phyloP scores from a whole-genome alignment of 2,888 invertebrate genomes.

The Cantharis rustica region DNA sequence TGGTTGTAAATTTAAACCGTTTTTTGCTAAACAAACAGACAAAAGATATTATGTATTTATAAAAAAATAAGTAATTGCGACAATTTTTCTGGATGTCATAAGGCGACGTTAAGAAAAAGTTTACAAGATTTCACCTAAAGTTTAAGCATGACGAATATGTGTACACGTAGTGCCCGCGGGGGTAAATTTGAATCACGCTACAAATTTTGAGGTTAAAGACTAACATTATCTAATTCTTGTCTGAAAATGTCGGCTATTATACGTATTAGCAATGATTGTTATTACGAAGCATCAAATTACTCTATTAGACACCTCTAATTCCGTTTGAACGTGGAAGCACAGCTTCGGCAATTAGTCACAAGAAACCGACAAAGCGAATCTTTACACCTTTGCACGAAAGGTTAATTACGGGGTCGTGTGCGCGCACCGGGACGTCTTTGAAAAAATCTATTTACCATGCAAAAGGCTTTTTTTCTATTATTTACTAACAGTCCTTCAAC shows the following conservation, averaged over 20 bases:
- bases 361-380: conserved; percentile 27
- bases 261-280: conserved; percentile 32
- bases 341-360: conserved; percentile 25
- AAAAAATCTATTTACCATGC: conserved; percentile 20
- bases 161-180: conserved; percentile 22
- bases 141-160: conserved; percentile 28
- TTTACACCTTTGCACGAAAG: conserved; percentile 24
- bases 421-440: conserved; percentile 4
- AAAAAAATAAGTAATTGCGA: neutral
- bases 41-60: neutral
- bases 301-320: conserved; percentile 34
- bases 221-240: conserved; percentile 28
- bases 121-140: conserved; percentile 24
- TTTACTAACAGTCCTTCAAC: neutral
- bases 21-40: neutral
- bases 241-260: conserved; percentile 29
- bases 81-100: conserved; percentile 9
- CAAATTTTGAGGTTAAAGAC: conserved; percentile 24
- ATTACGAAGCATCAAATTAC: conserved; percentile 38
- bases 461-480: conserved; percentile 1
- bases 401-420: conserved; percentile 28
- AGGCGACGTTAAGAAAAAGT: conserved; percentile 22
- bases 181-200: conserved; percentile 16
- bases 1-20: neutral
- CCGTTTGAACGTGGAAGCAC: conserved; percentile 20